These are phyloP conservation scores for Sebastes iracundus DNA, from an alignment of 2,797 vertebrate genomes.

Conservation along the genomic window DNA sequence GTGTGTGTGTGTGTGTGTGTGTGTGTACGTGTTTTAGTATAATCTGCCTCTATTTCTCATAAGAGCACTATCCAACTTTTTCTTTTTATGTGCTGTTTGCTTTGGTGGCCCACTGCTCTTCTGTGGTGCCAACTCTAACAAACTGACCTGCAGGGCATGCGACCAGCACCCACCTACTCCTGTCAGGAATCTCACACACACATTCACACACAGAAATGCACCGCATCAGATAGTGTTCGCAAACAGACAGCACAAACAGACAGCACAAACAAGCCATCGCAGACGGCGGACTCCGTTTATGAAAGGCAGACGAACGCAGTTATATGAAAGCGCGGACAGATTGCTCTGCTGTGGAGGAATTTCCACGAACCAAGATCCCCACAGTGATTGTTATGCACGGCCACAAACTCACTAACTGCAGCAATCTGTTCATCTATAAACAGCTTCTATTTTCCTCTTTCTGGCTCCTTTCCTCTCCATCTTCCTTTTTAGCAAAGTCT, in stretches of 20 bases:
- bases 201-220: not conserved
- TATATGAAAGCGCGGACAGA: not conserved
- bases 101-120: conserved; percentile 21
- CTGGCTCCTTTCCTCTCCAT: not conserved
- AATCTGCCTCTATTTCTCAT: conserved; percentile 56
- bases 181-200: conserved; percentile 49
- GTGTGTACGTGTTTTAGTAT: conserved; percentile 22
- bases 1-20: conserved; percentile 12
- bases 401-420: conserved; percentile 43
- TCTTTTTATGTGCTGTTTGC: conserved; percentile 55
- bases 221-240: conserved; percentile 22
- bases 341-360: conserved; percentile 30
- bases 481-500: not conserved
- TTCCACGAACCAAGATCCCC: conserved; percentile 19
- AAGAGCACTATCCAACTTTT: conserved; percentile 45
- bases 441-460: not conserved
- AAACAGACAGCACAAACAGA: conserved; percentile 26
- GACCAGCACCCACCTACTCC: conserved; percentile 43
- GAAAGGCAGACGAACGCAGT: not conserved
- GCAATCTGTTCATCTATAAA: conserved; percentile 50
- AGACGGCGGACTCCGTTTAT: not conserved
- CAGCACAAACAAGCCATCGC: not conserved
- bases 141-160: conserved; percentile 38
- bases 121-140: conserved; percentile 66
- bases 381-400: conserved; percentile 27